phyloP scores from a whole-genome alignment of 1,140 invertebrate genomes.

The Sarcophaga peregrina region DNA sequence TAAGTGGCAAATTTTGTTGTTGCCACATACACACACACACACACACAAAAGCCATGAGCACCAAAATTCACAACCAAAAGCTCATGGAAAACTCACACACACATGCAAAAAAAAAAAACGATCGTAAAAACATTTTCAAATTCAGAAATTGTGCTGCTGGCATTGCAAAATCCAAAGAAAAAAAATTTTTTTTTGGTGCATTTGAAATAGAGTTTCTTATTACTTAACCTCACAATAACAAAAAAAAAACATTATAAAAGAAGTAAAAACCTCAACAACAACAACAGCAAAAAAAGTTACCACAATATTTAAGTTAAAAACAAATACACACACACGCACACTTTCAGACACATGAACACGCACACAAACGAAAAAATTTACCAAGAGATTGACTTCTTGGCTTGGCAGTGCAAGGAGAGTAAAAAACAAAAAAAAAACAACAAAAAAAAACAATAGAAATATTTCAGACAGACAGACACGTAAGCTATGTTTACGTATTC shows the following conservation, averaged over 20 bases:
- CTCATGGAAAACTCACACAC: not conserved
- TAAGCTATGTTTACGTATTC: not conserved
- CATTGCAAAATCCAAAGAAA: not conserved
- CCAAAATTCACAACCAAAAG: not conserved
- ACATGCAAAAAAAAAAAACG: too few relatives aligned
- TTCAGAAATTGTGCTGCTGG: not conserved
- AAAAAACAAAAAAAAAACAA: not conserved
- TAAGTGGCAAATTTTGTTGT: conserved; percentile 13
- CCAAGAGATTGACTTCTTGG: not conserved
- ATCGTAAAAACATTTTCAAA: not conserved
- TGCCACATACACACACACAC: not conserved
- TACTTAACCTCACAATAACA: conserved; percentile 35
- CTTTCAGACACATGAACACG: not conserved
- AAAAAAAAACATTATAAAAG: not conserved
- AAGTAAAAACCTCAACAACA: not conserved
- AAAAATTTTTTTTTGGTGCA: too few relatives aligned
- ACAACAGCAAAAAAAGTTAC: not conserved
- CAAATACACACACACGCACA: not conserved
- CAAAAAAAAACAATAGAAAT: not conserved
- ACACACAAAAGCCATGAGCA: not conserved
- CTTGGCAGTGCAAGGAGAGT: not conserved
- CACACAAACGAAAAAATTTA: not conserved
- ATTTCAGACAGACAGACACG: not conserved
- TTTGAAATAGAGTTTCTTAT: conserved; percentile 15
- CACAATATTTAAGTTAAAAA: conserved; percentile 10